These are phyloP conservation scores for Agrilus planipennis DNA, from an alignment of 1,140 invertebrate species.

Conservation along the genomic window DNA sequence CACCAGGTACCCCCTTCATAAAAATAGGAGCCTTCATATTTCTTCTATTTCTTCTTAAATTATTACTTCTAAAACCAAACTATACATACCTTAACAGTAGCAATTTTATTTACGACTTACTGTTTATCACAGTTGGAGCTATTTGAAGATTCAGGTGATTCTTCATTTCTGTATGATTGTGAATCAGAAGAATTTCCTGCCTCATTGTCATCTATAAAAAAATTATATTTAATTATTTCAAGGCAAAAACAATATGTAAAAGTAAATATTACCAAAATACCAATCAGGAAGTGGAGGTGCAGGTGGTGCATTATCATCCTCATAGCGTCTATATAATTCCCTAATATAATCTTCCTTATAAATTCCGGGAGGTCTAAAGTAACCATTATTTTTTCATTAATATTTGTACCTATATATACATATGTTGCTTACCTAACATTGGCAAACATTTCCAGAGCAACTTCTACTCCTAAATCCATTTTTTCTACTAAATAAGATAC, in stretches of 20 bases:
- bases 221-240: no score
- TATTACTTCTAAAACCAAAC: no score
- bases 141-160: no score
- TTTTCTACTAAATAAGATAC: conserved; percentile 80
- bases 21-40: conserved; percentile 56
- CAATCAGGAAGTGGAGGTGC: conserved; percentile 71
- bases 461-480: conserved; percentile 63
- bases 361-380: conserved; percentile 56
- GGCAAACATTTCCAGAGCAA: conserved; percentile 67
- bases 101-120: no score
- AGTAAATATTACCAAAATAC: conserved; percentile 51
- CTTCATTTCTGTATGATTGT: no score
- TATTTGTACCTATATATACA: neutral
- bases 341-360: conserved; percentile 67
- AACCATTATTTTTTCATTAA: neutral
- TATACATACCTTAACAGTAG: no score
- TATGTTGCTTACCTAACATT: conserved; percentile 39
- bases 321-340: conserved; percentile 65
- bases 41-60: conserved; percentile 31
- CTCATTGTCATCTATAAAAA: no score
- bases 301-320: conserved; percentile 55
- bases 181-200: no score
- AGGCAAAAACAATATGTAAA: neutral
- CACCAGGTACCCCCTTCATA: conserved; percentile 70
- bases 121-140: no score